These are phyloP conservation scores for Drosophila sucinea DNA, from an alignment of 1,140 invertebrate species.

Conservation along the genomic window DNA sequence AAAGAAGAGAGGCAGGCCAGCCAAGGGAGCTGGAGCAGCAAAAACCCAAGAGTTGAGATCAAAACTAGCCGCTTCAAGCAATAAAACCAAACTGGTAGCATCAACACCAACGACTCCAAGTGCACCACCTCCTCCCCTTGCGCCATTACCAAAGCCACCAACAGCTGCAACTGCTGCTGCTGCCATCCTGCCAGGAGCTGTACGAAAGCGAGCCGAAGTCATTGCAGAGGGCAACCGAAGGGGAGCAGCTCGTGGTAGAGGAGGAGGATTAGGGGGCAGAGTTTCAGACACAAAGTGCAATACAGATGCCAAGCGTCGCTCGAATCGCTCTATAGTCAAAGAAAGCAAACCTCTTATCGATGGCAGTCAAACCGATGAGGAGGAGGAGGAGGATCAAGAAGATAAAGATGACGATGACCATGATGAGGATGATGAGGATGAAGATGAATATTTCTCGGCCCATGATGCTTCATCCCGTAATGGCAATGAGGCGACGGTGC, in stretches of 20 bases:
- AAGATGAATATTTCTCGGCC: constrained; percentile 75
- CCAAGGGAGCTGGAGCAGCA: constrained; percentile 35
- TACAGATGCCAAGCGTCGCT: constrained; percentile 68
- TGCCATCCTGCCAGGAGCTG: constrained; percentile 84
- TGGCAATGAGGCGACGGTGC: constrained; percentile 52
- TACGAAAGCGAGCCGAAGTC: constrained; percentile 84
- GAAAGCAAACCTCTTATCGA: constrained; percentile 56
- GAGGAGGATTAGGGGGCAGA: not conserved
- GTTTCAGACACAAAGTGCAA: constrained; percentile 30
- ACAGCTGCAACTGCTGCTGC: not conserved
- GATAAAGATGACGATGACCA: constrained; percentile 15
- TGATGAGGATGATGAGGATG: constrained; percentile 54
- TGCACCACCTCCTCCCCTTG: not conserved
- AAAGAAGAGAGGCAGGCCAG: constrained; percentile 70
- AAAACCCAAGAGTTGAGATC: constrained; percentile 18
- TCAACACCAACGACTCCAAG: constrained; percentile 3
- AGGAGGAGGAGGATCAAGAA: constrained; percentile 28
- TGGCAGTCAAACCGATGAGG: constrained; percentile 37
- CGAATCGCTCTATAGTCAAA: constrained; percentile 62
- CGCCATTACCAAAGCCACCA: not conserved
- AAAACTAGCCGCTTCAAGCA: constrained; percentile 44
- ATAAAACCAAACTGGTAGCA: constrained; percentile 52
- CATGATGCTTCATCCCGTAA: constrained; percentile 70
- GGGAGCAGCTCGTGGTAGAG: constrained; percentile 45
- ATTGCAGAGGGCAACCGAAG: constrained; percentile 67